These are phyloP conservation scores for Cryptocephalus moraei DNA, from an alignment of 2,888 invertebrate species.

Conservation along the genomic window DNA sequence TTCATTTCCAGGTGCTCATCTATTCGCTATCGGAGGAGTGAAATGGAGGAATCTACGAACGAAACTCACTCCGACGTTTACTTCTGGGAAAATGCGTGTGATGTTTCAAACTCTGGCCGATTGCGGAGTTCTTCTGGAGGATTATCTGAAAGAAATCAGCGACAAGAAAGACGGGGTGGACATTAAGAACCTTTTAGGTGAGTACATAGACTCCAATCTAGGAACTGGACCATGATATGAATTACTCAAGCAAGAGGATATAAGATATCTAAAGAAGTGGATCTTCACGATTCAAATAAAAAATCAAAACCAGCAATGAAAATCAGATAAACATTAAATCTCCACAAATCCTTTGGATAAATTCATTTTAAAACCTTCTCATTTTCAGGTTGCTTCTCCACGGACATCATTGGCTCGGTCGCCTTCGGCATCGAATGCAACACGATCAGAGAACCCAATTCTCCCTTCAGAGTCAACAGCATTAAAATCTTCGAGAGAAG, in stretches of 20 bases:
- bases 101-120: conserved; percentile 50
- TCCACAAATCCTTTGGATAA: too few relatives aligned
- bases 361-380: too few relatives aligned
- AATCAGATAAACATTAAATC: too few relatives aligned
- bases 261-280: too few relatives aligned
- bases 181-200: conserved; percentile 10
- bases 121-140: conserved; percentile 28
- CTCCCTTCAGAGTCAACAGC: conserved; percentile 31
- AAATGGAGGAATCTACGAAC: conserved; percentile 15
- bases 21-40: conserved; percentile 24
- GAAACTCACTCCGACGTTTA: conserved; percentile 49
- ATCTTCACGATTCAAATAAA: too few relatives aligned
- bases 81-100: conserved; percentile 51
- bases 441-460: conserved; percentile 41
- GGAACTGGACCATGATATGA: too few relatives aligned
- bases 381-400: conserved; percentile 10
- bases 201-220: too few relatives aligned
- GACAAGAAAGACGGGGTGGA: conserved; percentile 6
- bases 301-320: too few relatives aligned
- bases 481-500: conserved; percentile 4
- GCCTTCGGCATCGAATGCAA: conserved; percentile 50
- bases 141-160: conserved; percentile 3
- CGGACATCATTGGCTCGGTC: conserved; percentile 32
- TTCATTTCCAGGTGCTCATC: conserved; percentile 16
- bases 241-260: too few relatives aligned